Evolutionary conservation across 2,888 invertebrate genomes (phyloP).

Genomic region (Chaitophorus viminalis): DNA sequence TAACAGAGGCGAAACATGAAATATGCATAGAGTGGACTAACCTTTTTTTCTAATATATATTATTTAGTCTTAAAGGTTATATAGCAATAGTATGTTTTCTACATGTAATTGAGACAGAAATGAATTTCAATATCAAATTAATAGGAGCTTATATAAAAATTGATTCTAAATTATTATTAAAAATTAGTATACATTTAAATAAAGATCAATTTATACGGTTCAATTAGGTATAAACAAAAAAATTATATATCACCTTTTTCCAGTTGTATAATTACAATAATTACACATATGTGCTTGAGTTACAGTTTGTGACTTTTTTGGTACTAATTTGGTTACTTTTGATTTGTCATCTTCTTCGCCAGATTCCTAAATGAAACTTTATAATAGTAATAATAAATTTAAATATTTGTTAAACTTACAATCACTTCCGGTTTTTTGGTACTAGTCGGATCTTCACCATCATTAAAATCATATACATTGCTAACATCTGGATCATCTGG

Average conservation of each 20-base stretch:
- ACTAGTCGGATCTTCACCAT: slow-evolving; percentile 73
- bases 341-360: slow-evolving; percentile 75
- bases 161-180: no score
- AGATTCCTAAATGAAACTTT: slow-evolving; percentile 68
- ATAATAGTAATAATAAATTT: slow-evolving; percentile 33
- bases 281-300: slow-evolving; percentile 83
- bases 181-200: no score
- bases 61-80: no score
- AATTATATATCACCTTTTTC: slow-evolving; percentile 76
- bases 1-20: no score
- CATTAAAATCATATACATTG: slow-evolving; percentile 81
- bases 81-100: no score
- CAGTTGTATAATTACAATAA: slow-evolving; percentile 91
- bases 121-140: no score
- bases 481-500: slow-evolving; percentile 70
- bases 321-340: slow-evolving; percentile 73
- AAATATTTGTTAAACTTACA: slow-evolving; percentile 35
- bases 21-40: no score
- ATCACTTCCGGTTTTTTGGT: slow-evolving; percentile 65
- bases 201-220: no score
- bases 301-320: slow-evolving; percentile 74
- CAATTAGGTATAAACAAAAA: no score
- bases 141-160: no score
- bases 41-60: no score
- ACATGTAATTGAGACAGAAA: no score